phyloP scores from a whole-genome alignment of 2,113 vertebrate genomes.

The Caranx ignobilis region DNA sequence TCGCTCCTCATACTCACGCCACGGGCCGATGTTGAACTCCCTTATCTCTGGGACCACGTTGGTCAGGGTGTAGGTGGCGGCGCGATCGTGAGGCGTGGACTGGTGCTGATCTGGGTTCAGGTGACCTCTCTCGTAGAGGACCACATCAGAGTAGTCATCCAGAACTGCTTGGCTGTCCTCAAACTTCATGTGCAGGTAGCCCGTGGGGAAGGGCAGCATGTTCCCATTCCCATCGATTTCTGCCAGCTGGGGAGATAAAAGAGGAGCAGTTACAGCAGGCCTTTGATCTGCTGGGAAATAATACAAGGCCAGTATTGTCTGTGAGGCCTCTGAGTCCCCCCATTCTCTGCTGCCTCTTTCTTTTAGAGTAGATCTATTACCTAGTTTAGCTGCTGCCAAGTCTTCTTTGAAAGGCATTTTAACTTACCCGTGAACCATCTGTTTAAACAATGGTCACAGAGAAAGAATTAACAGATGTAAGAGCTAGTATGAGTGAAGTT shows the following conservation, averaged over 20 bases:
- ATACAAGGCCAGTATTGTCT: background rate
- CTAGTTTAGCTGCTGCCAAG: background rate
- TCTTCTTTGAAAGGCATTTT: background rate
- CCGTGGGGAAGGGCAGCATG: conserved; percentile 79
- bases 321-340: background rate
- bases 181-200: conserved; percentile 83
- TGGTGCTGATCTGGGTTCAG: conserved; percentile 84
- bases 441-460: background rate
- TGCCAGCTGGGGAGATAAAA: conserved; percentile 66
- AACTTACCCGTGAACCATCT: no score
- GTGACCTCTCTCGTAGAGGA: conserved; percentile 80
- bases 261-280: background rate
- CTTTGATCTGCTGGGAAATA: background rate
- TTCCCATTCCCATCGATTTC: conserved; percentile 78
- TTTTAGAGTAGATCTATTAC: background rate
- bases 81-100: conserved; percentile 78
- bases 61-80: conserved; percentile 82
- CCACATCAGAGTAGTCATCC: conserved; percentile 81
- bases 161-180: conserved; percentile 83
- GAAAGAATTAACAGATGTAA: background rate
- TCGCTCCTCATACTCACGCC: conserved; percentile 82
- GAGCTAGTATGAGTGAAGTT: background rate
- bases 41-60: conserved; percentile 80
- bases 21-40: conserved; percentile 82
- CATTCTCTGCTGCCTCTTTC: background rate